Evolutionary conservation across 2,888 invertebrate species (phyloP), one percentile per base, ranked within the genome.

Genomic region (Spicauda simplicius): DNA sequence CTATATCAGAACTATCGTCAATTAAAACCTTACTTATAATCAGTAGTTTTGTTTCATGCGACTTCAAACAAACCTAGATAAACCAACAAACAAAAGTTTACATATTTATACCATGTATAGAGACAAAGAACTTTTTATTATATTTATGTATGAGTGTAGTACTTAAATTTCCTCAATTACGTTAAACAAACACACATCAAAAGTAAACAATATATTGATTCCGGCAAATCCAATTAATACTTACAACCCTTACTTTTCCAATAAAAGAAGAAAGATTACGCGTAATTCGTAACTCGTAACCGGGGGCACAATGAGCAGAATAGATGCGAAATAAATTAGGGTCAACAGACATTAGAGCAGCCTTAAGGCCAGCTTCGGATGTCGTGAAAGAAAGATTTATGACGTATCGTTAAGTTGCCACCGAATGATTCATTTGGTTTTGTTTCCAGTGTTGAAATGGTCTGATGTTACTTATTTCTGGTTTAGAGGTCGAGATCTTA

Each of bases 351-450:
- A 67, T 67, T 67, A 56, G 61, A 52, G 33, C 25, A 55, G 55
- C 63, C 4, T 50, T 10, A 77, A 75, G 73, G 77, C 70, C 72
- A 71, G 73, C 70, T 77, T 78, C 61, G 73, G 71, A 73, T 70
- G 71, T 64, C 70, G 71, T 69, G 74, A 72, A 72, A 74, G 70
- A 74, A 74, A 75, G 82, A 84, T 85, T 84, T 85, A 85, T 83
- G 77, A 77, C 77, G 73, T 76, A 77, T 84, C 83, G 81, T 85
- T 82, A 84, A 79, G 76, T 77, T 73, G 30, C 33, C 48, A 48
- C 20, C 74, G 73, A 80, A 81, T 85, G 84, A 84, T 84, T 83
- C 81, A 83, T 84, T 80, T 72, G 76, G 76, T 78, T 74, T 71
- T 64, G 70, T 67, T 70, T 62, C 69, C 68, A 69, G 71, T 74